Conservation (phyloP, 2,888 invertebrate species). For the Stenodema calcarata region DNA sequence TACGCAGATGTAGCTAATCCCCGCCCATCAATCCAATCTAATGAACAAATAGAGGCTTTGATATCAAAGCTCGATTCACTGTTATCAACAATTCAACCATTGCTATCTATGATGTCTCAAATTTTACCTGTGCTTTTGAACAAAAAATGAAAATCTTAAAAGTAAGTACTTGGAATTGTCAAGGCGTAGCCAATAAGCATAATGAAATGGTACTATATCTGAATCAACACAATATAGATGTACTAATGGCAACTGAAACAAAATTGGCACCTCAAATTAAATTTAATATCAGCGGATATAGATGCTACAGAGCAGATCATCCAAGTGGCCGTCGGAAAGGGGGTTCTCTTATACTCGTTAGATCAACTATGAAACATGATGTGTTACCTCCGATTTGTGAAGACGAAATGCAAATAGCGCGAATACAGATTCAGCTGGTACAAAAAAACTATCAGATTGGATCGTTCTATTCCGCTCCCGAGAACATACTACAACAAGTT, state of each 20-base stretch:
- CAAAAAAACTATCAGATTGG: background rate
- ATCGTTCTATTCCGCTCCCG: constrained; percentile 23
- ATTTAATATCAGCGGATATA: constrained; percentile 7
- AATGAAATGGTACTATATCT: background rate
- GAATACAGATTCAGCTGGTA: background rate
- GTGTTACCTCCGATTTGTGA: background rate
- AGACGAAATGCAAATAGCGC: constrained; percentile 14
- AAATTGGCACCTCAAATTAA: too few species aligned
- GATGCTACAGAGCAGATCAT: background rate
- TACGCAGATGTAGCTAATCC: background rate
- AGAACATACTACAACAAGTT: constrained; percentile 4
- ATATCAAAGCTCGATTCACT: too few species aligned
- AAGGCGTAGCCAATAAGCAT: background rate
- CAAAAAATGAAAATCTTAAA: background rate
- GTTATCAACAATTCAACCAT: too few species aligned
- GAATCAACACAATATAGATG: background rate
- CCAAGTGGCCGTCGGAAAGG: constrained; percentile 36
- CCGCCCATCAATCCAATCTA: too few species aligned
- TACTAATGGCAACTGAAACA: too few species aligned
- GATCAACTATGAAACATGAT: background rate
- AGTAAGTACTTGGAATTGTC: background rate
- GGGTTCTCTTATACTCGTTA: constrained; percentile 11
- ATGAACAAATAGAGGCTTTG: too few species aligned
- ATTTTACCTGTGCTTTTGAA: background rate
- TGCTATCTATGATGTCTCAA: too few species aligned